Evolutionary conservation across 2,113 vertebrate species (phyloP), one percentile per base, ranked within the genome.

Genomic region (Callopanchax toddi): DNA sequence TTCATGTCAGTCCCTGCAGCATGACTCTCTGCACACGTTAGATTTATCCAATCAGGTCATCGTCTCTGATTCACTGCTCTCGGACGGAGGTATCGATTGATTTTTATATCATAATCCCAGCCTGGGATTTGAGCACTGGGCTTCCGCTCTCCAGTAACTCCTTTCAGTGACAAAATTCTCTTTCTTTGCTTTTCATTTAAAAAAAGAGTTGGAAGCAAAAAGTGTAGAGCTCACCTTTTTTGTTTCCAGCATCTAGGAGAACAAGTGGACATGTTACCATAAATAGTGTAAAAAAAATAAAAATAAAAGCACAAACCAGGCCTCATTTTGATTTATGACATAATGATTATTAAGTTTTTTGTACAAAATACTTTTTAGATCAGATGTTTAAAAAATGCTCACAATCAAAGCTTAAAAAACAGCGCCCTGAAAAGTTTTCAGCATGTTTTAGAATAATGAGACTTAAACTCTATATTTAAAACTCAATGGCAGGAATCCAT

Each of bases 21-120:
- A 39, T 79, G 62, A 80, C 51, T 85, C 73, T 44, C 56, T 54
- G 61, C 65, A 79, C 65, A 67, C 78, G 89, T 89, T 83, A 88
- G 71, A 86, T 76, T 79, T 54, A 77, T 83, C 65, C 76, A 79
- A 78, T 90, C 82, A 86, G 8, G 32, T 51, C 60, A 54, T 64
- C 52, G 13, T 45, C 18, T 53, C 72, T 71, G 79, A 85, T 79
- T 84, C 84, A 72, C 58, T 16, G n/a, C 21, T 7, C 50, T 36
- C 61, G 59, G 68, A 88, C 83, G 76, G 81, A 70, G 45, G 58
- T 76, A 87, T 83, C 83, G 84, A 87, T 88, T 87, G 86, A 86
- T 88, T 88, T 89, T 87, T 68, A 67, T 74, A 75, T 84, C 64
- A 80, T 89, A 90, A 91, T 91, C 81, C 81, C 69, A 42, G 61